Base-by-base conservation (phyloP, 2,888 invertebrate genomes). In the Thymelicus lineola region DNA sequence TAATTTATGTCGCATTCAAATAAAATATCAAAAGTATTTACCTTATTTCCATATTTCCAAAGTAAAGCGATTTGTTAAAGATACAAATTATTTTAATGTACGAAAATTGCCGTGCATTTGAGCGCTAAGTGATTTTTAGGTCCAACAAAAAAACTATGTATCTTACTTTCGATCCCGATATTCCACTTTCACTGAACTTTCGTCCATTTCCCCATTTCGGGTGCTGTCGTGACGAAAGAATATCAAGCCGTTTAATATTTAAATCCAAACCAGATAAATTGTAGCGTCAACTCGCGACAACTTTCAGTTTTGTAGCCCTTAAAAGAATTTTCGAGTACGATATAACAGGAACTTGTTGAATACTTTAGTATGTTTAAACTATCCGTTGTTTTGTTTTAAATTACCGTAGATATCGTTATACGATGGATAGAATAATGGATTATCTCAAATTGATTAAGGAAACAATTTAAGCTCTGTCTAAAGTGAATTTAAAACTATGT, bases 281-380 rank as follows among this genome's bases (percentile, higher is more conserved):
- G 42, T 42, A 42, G 42, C 38, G 67, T 66, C 57, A 66, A 53
- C 66, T 15, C 60, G 61, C 35, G 61, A 74, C 75, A 72, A 77
- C 77, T 79, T 81, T 80, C 76, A 77, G 77, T 79, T 79, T 77
- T 77, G 75, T 75, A 74, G 69, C 73, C 73, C 73, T 76, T 81
- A 78, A 82, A 80, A 73, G 75, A 67, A 71, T 60, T 38, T 53
- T 61, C n/a, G 17, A 61, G 42, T 3, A 42, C 42, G 12, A 12
- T 42, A 12, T 12, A 42, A 42, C 9, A 12, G 6, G 38, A 42
- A 42, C 4, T 42, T 42, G 42, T 42, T 12, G 12, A 10, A 10
- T 12, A 28, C 4, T 28, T 28, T 28, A 28, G 5, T 28, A 3
- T 28, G 5, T 28, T 7, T 9, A 38, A 38, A 38, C 38, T 38